Conservation (phyloP, 2,888 invertebrate genomes). For the Dioctria rufipes region DNA sequence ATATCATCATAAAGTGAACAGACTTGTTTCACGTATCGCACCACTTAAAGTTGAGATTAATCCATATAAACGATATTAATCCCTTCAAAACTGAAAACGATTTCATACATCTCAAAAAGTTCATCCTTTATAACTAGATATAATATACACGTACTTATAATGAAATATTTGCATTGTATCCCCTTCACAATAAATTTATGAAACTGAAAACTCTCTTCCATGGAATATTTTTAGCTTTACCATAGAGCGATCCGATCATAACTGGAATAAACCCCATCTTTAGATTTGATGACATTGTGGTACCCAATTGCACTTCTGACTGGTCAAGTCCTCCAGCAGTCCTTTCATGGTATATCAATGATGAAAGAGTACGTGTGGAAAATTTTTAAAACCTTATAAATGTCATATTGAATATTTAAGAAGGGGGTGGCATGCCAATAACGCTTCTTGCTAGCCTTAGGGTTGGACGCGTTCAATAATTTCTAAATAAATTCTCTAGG, state of each 20-base stretch:
- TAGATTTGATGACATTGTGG: slow-evolving; percentile 69
- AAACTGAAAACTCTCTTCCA: slow-evolving; percentile 25
- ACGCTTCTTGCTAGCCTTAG: not conserved
- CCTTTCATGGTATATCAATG: slow-evolving; percentile 71
- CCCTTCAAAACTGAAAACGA: not conserved
- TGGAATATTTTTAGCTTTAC: slow-evolving; percentile 66
- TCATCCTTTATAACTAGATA: not conserved
- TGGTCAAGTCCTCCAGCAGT: slow-evolving; percentile 69
- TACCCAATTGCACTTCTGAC: slow-evolving; percentile 71
- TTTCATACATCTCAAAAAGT: not conserved
- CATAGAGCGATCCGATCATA: slow-evolving; percentile 70
- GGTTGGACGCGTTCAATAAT: slow-evolving; percentile 9
- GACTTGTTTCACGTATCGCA: slow-evolving; percentile 34
- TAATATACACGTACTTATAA: not conserved
- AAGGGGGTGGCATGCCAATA: not conserved
- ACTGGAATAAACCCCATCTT: slow-evolving; percentile 69
- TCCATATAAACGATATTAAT: not conserved
- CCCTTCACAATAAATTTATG: not conserved
- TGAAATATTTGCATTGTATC: slow-evolving; percentile 34
- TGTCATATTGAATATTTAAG: not conserved
- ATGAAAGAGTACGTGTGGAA: slow-evolving; percentile 67
- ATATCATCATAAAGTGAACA: slow-evolving; percentile 57
- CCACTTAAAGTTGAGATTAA: slow-evolving; percentile 44
- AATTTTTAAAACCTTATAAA: slow-evolving; percentile 50
- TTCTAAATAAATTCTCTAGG: slow-evolving; percentile 62